These are phyloP conservation scores for Larimichthys crocea DNA, from an alignment of 2,113 vertebrate species.

Conservation along the genomic window DNA sequence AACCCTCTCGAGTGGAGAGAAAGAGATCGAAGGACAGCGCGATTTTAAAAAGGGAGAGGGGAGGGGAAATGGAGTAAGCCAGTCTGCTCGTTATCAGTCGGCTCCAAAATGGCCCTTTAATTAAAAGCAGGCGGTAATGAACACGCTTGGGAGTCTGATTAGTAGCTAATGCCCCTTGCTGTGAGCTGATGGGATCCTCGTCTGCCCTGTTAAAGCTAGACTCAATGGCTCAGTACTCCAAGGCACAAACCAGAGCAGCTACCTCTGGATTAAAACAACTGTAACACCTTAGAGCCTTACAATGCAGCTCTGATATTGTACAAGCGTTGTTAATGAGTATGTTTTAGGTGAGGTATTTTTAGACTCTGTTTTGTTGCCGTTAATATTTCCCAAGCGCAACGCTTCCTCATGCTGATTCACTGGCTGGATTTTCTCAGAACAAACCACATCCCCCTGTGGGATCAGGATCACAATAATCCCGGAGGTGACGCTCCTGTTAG, in stretches of 20 bases:
- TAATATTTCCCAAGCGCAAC: not conserved
- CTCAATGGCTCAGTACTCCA: conserved; percentile 27
- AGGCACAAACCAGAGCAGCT: conserved; percentile 21
- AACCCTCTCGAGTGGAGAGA: conserved; percentile 10
- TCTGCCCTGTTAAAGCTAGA: conserved; percentile 52
- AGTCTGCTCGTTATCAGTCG: conserved; percentile 64
- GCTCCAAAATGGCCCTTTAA: conserved; percentile 76
- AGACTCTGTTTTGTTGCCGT: not conserved
- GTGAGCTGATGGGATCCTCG: conserved; percentile 58
- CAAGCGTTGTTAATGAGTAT: not conserved
- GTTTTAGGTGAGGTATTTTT: not conserved
- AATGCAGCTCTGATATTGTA: not conserved
- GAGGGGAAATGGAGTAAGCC: conserved; percentile 25
- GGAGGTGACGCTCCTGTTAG: not conserved
- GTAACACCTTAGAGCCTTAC: not conserved
- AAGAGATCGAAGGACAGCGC: not conserved
- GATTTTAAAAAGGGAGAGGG: conserved; percentile 1
- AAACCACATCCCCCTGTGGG: not conserved
- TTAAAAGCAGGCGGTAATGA: conserved; percentile 80
- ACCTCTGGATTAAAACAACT: conserved; percentile 24
- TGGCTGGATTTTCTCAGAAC: not conserved
- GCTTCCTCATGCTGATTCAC: not conserved
- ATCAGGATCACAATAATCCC: not conserved
- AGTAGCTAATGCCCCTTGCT: conserved; percentile 71
- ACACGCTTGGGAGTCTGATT: conserved; percentile 72